Evolutionary conservation across 2,888 invertebrate species (phyloP).

Genomic region (Pachydiplax longipennis): DNA sequence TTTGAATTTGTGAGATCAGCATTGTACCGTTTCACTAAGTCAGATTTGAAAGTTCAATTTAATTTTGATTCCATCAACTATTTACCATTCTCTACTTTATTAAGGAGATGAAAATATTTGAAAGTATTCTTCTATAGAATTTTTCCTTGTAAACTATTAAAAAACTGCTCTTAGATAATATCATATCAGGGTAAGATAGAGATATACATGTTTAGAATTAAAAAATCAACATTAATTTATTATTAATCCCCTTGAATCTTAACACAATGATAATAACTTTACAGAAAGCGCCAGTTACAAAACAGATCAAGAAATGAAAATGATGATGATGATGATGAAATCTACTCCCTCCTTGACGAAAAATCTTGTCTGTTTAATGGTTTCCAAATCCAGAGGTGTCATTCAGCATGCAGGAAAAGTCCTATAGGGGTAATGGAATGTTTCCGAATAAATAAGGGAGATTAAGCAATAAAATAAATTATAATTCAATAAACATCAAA

Average conservation of each 20-base stretch:
- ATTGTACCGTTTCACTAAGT: too few relatives aligned
- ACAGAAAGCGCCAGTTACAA: neutral
- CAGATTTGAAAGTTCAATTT: too few relatives aligned
- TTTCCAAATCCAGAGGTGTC: neutral
- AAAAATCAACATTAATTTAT: neutral
- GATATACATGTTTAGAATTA: neutral
- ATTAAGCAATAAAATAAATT: neutral
- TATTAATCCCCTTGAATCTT: neutral
- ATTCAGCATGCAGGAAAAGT: slow-evolving; percentile 37
- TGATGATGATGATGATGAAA: neutral
- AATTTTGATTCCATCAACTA: too few relatives aligned
- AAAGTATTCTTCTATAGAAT: too few relatives aligned
- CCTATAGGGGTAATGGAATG: slow-evolving; percentile 11
- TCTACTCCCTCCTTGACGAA: neutral
- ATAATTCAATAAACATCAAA: too few relatives aligned
- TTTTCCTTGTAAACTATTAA: too few relatives aligned
- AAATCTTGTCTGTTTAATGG: neutral
- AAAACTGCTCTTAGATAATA: too few relatives aligned
- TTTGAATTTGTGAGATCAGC: too few relatives aligned
- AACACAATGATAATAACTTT: neutral
- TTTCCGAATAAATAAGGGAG: neutral
- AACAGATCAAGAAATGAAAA: neutral
- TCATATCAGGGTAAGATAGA: neutral
- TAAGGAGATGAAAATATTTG: too few relatives aligned
- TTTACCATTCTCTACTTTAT: too few relatives aligned